These are phyloP conservation scores for Drosophila repleta DNA, from an alignment of 1,140 invertebrate genomes.

Conservation along the genomic window DNA sequence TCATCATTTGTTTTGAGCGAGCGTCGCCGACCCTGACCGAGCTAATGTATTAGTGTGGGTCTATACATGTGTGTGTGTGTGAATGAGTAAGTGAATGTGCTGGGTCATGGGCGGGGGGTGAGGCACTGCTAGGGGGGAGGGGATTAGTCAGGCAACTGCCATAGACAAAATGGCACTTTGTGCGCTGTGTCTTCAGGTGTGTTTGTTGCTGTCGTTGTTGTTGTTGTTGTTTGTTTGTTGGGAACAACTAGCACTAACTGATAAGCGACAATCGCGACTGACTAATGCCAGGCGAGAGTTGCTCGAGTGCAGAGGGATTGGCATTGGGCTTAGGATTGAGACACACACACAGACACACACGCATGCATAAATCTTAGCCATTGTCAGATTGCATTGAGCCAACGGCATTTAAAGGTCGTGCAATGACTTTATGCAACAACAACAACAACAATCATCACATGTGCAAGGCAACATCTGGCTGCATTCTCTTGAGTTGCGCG, in stretches of 20 bases:
- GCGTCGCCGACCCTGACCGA: conserved; percentile 33
- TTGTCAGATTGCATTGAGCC: conserved; percentile 41
- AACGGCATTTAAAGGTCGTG: conserved; percentile 65
- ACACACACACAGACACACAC: too few species aligned
- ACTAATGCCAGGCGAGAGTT: conserved; percentile 12
- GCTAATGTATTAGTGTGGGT: background rate
- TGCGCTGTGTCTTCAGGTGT: conserved; percentile 22
- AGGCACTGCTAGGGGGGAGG: background rate
- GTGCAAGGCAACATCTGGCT: conserved; percentile 39
- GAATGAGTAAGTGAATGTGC: background rate
- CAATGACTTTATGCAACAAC: conserved; percentile 57
- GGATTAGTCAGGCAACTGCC: conserved; percentile 58
- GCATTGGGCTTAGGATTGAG: background rate
- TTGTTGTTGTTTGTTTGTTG: background rate
- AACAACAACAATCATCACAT: conserved; percentile 2
- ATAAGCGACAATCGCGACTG: conserved; percentile 32
- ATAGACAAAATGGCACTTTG: conserved; percentile 71
- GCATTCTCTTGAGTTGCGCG: conserved; percentile 1
- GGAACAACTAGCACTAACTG: conserved; percentile 20
- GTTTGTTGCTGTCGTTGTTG: conserved; percentile 12
- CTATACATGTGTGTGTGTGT: conserved; percentile 6
- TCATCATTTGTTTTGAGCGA: conserved; percentile 25
- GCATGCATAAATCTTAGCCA: conserved; percentile 21
- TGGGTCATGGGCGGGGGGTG: background rate
- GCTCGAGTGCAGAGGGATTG: background rate